Percentiles rank a stretch among this genome's conserved stretches.
phyloP scores from a whole-genome alignment of 2,888 invertebrate genomes.

The Choristoneura rosaceana region DNA sequence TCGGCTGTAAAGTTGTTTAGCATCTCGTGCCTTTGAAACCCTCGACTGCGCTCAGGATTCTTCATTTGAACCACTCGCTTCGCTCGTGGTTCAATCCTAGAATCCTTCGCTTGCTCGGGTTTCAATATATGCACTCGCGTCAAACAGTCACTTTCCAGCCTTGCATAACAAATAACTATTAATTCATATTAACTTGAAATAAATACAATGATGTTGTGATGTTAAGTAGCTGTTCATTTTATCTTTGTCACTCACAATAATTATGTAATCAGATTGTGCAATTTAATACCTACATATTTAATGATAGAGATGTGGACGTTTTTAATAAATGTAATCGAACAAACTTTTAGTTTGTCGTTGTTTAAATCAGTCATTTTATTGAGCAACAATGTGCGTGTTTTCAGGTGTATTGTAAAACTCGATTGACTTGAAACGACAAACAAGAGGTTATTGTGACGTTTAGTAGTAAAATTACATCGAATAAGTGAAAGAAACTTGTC shows the following conservation, averaged over 20 bases:
- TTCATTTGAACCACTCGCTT: too few species aligned
- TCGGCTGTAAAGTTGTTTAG: too few species aligned
- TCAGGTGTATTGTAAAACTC: constrained; percentile 60
- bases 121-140: too few species aligned
- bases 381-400: constrained; percentile 45
- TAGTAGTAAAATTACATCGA: constrained; percentile 51
- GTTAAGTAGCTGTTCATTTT: constrained; percentile 37
- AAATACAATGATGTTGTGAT: constrained; percentile 37
- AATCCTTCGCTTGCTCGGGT: too few species aligned
- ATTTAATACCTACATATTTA: constrained; percentile 28
- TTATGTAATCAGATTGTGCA: constrained; percentile 25
- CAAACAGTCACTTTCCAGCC: too few species aligned
- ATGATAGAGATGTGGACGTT: constrained; percentile 33
- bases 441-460: constrained; percentile 61
- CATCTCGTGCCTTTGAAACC: too few species aligned
- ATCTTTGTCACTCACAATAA: constrained; percentile 28
- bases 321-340: constrained; percentile 27
- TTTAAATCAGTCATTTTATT: constrained; percentile 26
- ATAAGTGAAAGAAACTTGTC: constrained; percentile 42
- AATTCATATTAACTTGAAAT: constrained; percentile 24
- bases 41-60: too few species aligned
- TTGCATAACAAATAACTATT: too few species aligned
- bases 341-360: constrained; percentile 24
- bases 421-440: constrained; percentile 61
- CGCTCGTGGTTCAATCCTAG: too few species aligned